These are phyloP conservation scores for Pipistrellus nathusii DNA, from an alignment of 2,797 vertebrate species.

Conservation along the genomic window DNA sequence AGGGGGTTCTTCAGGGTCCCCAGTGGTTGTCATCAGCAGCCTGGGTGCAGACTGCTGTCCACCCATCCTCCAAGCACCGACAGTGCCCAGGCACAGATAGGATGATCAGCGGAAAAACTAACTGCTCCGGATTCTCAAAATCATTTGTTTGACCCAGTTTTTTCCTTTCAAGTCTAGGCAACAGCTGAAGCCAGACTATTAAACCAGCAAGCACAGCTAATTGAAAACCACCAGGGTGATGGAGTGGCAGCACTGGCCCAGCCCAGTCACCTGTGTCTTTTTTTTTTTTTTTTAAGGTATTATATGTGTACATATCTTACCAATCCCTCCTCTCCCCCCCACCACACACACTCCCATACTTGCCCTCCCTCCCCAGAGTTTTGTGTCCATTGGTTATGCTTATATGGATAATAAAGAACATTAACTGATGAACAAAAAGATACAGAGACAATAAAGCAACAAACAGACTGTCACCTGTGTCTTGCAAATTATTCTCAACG, in stretches of 20 bases:
- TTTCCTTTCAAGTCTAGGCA: background rate
- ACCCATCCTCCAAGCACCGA: background rate
- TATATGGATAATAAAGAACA: too few relatives aligned
- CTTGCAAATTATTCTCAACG: background rate
- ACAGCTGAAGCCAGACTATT: background rate
- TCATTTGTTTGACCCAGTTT: conserved; percentile 36
- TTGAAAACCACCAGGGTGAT: background rate
- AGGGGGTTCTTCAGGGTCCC: background rate
- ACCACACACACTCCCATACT: too few relatives aligned
- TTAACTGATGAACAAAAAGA: too few relatives aligned
- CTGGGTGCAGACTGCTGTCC: fast-evolving
- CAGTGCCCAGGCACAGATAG: background rate
- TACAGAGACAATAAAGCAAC: too few relatives aligned
- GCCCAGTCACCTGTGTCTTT: background rate
- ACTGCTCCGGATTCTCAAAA: background rate
- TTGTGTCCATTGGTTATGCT: too few relatives aligned
- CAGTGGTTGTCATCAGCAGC: fast-evolving
- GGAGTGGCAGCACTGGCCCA: fast-evolving
- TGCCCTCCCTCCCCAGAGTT: too few relatives aligned
- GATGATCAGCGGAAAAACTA: background rate
- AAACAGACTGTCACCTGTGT: background rate
- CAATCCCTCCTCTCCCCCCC: too few relatives aligned
- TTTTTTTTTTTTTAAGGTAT: too few relatives aligned
- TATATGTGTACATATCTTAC: too few relatives aligned
- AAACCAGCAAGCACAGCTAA: background rate